Base-by-base conservation (phyloP, 1,140 invertebrate genomes). In the Drosophila tani region DNA sequence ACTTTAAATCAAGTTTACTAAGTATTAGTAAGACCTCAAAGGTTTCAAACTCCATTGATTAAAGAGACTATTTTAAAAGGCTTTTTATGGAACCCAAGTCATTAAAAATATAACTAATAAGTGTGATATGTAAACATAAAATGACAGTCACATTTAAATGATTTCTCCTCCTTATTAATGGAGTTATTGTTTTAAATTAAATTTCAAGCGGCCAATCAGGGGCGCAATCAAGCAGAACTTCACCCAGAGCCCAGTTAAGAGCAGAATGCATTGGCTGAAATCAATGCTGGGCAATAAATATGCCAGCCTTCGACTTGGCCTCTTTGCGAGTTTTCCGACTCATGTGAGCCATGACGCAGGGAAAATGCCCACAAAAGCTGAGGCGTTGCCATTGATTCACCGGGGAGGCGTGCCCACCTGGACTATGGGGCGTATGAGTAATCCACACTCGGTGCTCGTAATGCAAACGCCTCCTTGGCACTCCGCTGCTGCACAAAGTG, bases 361-460 rank as follows among this genome's bases (percentile, higher is more conserved):
- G 17, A 50, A 58, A 67, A 76, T 51, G n/a, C 5, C 14, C 50
- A 43, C 27, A 35, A 77, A 77, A 60, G 29, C 27, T 17, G 43
- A 38, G 65, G 75, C 59, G 78, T 62, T 46, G 43, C 69, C 69
- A 62, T 62, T 56, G 70, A 56, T 75, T 66, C 69, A 66, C 56
- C 69, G 29, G 5, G 29, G 38, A 21, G 76, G 67, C 66, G 73
- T 67, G 41, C 49, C 56, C 27, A 45, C 19, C 57, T 58, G 67
- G 59, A 50, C 73, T 66, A 79, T 43, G 79, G 75, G 86, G 82
- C 85, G 85, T 90, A 90, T 90, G 79, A 79, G 86, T 82, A 90
- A 91, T 90, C 45, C 60, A 69, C 85, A 80, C 70, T 68, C 53
- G 57, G 45, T 69, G 79, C 58, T 41, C 40, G 87, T 78, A 78